Base-by-base conservation (phyloP, 2,888 invertebrate species). In the Caradrina kadenii region DNA sequence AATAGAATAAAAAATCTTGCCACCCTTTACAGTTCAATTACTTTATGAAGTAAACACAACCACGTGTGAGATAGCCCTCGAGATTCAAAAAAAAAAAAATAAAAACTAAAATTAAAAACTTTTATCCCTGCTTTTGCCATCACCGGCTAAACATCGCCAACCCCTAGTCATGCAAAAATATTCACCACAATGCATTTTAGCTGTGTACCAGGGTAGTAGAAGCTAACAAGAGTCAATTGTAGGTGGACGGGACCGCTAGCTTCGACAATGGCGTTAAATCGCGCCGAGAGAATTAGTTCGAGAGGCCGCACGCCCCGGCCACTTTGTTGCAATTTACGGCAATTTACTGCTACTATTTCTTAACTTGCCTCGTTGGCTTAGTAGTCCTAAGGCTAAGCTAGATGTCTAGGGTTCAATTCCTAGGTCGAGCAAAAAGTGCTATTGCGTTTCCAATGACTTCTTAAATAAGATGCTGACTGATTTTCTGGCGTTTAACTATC, bases 261-360 rank as follows among this genome's bases (percentile, higher is more conserved):
- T 70, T 64, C 83, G 66, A 91, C 90, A 90, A 90, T 88, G 78
- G 88, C 84, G 88, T 87, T 87, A 89, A 92, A 91, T 91, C 88
- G 90, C 87, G 84, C 83, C 85, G 76, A 84, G 89, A 87, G 89
- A 90, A 91, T 91, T 90, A 90, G 88, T 88, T 77, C 72, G 86
- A 85, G 87, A 82, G 86, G 82, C 83, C 83, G 84, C 83, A 74
- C 87, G 86, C 82, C 84, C 87, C 82, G 73, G 83, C 87, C 91
- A 90, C 90, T 93, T 91, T 89, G 89, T 89, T 90, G 91, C 92
- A 91, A 93, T 93, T 92, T 91, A 88, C 79, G 84, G 76, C 88
- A 89, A 90, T 91, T 90, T 89, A 83, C 86, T 79, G 76, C 78
- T 84, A 86, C 87, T 85, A 84, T 85, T 81, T 83, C 76, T 75